phyloP scores from a whole-genome alignment of 2,113 vertebrate species.

The cattle (Bos taurus) region ARS-UCD2.0 NC_037329.1:90006501-90007000 shows the following conservation, averaged over 20 bases:
- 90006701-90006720: background rate
- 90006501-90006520: background rate
- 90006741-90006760: background rate
- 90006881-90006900: background rate
- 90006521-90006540: background rate
- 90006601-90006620: background rate
- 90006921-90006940: background rate
- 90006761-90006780: background rate
- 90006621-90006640: background rate
- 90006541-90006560: background rate
- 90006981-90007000: background rate
- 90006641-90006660: background rate
- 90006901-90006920: background rate
- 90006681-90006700: slow-evolving; percentile 49
- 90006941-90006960: background rate
- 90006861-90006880: background rate
- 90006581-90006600: background rate
- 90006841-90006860: background rate
- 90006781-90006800: background rate
- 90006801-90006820: background rate
- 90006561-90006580: background rate
- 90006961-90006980: background rate
- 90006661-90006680: background rate
- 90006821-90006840: background rate
- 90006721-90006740: background rate